These are phyloP conservation scores for Petroica traversi DNA, from an alignment of 2,113 vertebrate genomes.

Conservation along the genomic window DNA sequence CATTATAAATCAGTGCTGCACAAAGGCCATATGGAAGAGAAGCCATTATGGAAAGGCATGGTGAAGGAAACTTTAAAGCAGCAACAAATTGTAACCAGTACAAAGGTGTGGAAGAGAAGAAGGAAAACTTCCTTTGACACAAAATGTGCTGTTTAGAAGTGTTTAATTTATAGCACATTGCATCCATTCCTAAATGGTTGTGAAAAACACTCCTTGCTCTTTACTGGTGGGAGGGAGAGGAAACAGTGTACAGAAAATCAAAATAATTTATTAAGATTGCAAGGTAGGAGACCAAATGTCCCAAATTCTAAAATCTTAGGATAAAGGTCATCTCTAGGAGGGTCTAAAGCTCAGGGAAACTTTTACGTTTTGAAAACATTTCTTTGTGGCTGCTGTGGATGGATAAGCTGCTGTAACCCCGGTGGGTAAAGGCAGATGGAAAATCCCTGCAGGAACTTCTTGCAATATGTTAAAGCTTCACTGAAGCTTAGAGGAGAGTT, in stretches of 20 bases:
- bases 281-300: not conserved
- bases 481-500: slow-evolving; percentile 5
- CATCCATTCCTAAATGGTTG: not conserved
- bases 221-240: not conserved
- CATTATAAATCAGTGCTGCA: too few species aligned
- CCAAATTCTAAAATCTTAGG: not conserved
- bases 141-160: not conserved
- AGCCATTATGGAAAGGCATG: too few species aligned
- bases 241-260: not conserved
- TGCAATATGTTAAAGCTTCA: not conserved
- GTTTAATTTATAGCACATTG: not conserved
- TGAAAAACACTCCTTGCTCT: not conserved
- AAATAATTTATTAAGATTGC: not conserved
- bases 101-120: not conserved
- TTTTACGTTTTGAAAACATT: not conserved
- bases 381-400: not conserved
- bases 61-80: too few species aligned
- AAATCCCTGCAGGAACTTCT: slow-evolving; percentile 7
- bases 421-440: not conserved
- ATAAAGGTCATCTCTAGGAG: not conserved
- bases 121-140: not conserved
- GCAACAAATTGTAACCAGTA: not conserved
- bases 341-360: not conserved
- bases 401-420: not conserved
- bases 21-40: too few species aligned